Evolutionary conservation across 2,797 vertebrate genomes (phyloP).

Genomic region (Lithobates pipiens): DNA sequence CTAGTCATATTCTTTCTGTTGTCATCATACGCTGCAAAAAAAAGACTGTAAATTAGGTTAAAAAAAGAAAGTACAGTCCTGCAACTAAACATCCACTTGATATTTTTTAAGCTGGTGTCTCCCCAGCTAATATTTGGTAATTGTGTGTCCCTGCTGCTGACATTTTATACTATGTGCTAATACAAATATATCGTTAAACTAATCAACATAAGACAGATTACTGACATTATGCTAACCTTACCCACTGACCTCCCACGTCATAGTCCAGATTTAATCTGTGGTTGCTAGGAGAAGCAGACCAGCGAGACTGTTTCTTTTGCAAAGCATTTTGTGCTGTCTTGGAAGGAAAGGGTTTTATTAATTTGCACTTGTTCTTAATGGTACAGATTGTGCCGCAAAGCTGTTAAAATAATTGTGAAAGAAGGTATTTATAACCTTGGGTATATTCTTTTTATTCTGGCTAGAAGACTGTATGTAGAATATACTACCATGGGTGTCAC

Average conservation of each 20-base stretch:
- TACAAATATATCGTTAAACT: not conserved
- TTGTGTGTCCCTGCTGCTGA: not conserved
- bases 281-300: not conserved
- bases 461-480: slow-evolving; percentile 26
- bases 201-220: not conserved
- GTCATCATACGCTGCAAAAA: not conserved
- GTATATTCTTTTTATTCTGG: not conserved
- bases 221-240: not conserved
- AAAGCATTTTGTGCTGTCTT: not conserved
- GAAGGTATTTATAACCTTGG: not conserved
- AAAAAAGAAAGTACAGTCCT: not conserved
- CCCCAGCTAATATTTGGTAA: not conserved
- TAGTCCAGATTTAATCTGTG: not conserved
- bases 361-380: slow-evolving; percentile 29
- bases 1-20: not conserved
- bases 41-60: too few species aligned
- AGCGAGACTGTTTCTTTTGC: not conserved
- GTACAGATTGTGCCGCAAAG: slow-evolving; percentile 21
- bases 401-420: not conserved
- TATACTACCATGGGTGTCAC: slow-evolving; percentile 28
- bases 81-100: not conserved
- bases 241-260: not conserved
- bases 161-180: not conserved
- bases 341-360: not conserved
- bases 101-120: not conserved